A percentile compares a stretch with the other conserved stretches of the same genome.
These are phyloP conservation scores for Saxidomus purpurata DNA, from an alignment of 1,140 invertebrate genomes.

Conservation along the genomic window DNA sequence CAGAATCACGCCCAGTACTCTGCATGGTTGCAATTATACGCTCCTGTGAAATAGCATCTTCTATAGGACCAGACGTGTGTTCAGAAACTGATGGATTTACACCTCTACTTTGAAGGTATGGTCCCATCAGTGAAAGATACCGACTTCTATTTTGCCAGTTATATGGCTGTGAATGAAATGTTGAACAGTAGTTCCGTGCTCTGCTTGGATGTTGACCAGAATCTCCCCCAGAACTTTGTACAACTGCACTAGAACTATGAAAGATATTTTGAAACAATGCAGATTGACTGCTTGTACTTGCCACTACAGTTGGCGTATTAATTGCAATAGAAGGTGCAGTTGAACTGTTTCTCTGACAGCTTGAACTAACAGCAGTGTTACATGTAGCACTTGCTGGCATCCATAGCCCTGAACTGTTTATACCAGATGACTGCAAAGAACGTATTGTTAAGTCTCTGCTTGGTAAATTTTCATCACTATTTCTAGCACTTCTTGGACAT, in stretches of 20 bases:
- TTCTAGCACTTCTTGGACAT: not conserved
- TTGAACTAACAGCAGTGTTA: not conserved
- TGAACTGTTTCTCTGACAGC: not conserved
- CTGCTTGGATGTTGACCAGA: not conserved
- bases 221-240: not conserved
- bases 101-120: constrained; percentile 45
- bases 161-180: constrained; percentile 27
- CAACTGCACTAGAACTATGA: constrained; percentile 5
- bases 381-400: not conserved
- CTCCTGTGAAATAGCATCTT: not conserved
- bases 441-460: too few relatives aligned
- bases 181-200: not conserved
- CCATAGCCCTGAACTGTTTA: not conserved
- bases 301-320: constrained; percentile 17
- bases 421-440: too few relatives aligned
- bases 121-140: constrained; percentile 38
- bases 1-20: not conserved
- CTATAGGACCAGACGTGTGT: not conserved
- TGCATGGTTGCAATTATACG: not conserved
- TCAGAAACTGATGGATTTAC: not conserved
- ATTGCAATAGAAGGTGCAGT: not conserved
- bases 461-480: too few relatives aligned
- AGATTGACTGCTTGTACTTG: constrained; percentile 47
- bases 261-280: constrained; percentile 53
- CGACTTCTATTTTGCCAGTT: constrained; percentile 39